These are phyloP conservation scores for Tupaia chinensis DNA, from an alignment of 2,113 vertebrate genomes.

Conservation along the genomic window DNA sequence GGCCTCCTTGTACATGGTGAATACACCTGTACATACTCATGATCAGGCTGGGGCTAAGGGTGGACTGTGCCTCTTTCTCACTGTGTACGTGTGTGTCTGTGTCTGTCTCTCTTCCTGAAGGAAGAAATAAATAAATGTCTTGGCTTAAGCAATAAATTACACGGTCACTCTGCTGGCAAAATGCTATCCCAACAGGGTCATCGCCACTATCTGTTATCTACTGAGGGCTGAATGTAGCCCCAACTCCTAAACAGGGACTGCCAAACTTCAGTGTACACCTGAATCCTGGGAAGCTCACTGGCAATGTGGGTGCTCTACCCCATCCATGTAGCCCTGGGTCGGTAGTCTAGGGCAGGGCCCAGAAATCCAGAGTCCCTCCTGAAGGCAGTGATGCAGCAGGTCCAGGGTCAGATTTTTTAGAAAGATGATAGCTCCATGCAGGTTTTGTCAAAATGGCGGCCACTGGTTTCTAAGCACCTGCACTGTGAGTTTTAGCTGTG, in stretches of 20 bases:
- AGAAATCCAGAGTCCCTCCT: not conserved
- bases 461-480: not conserved
- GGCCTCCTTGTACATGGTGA: too few species aligned
- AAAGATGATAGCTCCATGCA: not conserved
- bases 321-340: not conserved
- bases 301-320: rapidly evolving
- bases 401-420: not conserved
- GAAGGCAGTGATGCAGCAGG: not conserved
- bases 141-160: not conserved
- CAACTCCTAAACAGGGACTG: not conserved
- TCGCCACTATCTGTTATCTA: too few species aligned
- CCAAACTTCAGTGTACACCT: too few species aligned
- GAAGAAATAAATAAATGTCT: too few species aligned
- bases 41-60: too few species aligned
- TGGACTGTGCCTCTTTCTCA: too few species aligned
- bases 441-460: rapidly evolving
- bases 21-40: too few species aligned
- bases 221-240: not conserved
- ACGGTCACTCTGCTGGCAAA: not conserved
- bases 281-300: rapidly evolving
- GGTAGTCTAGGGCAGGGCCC: not conserved
- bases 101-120: too few species aligned
- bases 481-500: rapidly evolving
- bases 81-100: too few species aligned
- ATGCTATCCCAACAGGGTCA: not conserved